These are phyloP conservation scores for Idris sp. DNA, from an alignment of 1,140 invertebrate species.

Conservation along the genomic window DNA sequence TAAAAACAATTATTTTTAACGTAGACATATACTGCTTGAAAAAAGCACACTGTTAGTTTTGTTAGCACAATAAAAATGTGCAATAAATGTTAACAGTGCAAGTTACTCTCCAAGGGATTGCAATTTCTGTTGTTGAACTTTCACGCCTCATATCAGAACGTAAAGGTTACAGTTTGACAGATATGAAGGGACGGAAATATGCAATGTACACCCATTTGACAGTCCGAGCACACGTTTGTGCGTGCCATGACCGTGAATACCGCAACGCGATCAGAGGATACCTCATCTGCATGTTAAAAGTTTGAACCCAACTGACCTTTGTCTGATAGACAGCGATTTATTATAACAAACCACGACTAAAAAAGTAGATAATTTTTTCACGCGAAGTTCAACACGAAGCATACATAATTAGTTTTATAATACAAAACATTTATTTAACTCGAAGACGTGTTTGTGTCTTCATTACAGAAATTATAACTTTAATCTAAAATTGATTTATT, in stretches of 20 bases:
- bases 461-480: no score
- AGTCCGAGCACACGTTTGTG: constrained; percentile 35
- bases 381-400: background rate
- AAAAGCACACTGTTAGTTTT: no score
- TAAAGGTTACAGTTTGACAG: constrained; percentile 29
- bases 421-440: no score
- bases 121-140: constrained; percentile 15
- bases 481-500: no score
- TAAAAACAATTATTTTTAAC: no score
- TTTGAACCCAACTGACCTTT: constrained; percentile 53
- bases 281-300: constrained; percentile 56
- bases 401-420: no score
- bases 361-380: background rate
- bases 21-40: no score
- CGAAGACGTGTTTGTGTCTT: no score
- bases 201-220: constrained; percentile 35
- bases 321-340: constrained; percentile 16
- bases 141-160: constrained; percentile 20
- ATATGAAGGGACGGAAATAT: constrained; percentile 35
- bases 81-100: no score
- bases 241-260: constrained; percentile 58
- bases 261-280: constrained; percentile 39
- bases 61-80: no score
- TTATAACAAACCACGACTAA: constrained; percentile 18
- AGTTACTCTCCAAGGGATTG: no score